These are phyloP conservation scores for Poecilia gillii DNA, from an alignment of 2,797 vertebrate genomes.

Conservation along the genomic window DNA sequence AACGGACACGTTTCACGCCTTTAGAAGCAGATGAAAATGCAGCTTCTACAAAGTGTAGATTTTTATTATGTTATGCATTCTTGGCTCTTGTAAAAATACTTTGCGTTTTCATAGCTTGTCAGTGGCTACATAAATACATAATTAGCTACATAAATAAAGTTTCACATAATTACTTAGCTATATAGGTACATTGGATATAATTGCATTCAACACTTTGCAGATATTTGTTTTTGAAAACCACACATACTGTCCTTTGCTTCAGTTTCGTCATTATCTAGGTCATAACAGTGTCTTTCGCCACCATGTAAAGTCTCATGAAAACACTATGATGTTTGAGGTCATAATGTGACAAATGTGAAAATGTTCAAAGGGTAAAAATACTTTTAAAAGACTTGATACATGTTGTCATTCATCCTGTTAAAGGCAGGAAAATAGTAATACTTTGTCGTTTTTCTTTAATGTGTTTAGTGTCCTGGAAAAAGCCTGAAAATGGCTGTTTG, in stretches of 20 bases:
- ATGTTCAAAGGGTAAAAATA: neutral
- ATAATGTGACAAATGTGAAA: neutral
- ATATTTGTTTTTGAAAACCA: neutral
- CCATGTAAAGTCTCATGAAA: neutral
- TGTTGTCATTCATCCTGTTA: neutral
- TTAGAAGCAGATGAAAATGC: neutral
- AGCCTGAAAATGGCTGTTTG: neutral
- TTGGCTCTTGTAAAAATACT: neutral
- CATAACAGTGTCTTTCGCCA: neutral
- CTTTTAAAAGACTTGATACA: neutral
- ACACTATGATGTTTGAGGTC: neutral
- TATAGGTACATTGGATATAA: neutral
- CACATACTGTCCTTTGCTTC: neutral
- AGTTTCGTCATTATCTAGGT: neutral
- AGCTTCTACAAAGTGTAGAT: neutral
- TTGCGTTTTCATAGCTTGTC: neutral
- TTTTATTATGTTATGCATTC: neutral
- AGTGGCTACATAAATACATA: neutral
- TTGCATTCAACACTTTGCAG: neutral
- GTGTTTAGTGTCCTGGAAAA: neutral
- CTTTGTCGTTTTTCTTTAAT: neutral
- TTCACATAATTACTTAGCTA: neutral
- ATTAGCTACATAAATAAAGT: neutral
- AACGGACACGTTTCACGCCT: neutral
- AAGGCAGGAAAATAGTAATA: neutral